These are phyloP conservation scores for Tuberolachnus salignus DNA, from an alignment of 2,888 invertebrate genomes.

Conservation along the genomic window DNA sequence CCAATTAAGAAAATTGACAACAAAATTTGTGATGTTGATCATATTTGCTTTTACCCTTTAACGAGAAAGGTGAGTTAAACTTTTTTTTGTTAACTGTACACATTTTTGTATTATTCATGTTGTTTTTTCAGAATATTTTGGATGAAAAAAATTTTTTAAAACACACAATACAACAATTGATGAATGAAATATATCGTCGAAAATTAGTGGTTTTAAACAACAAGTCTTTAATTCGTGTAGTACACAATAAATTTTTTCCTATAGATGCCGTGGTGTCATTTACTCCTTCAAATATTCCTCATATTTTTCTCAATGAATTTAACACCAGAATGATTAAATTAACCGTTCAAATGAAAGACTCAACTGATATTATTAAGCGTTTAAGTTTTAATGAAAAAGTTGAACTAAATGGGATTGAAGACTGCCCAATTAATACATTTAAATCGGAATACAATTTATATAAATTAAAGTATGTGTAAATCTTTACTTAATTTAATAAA, in stretches of 20 bases:
- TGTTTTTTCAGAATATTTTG: conserved; percentile 20
- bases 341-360: neutral
- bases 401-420: neutral
- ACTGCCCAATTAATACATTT: neutral
- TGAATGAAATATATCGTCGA: conserved; percentile 12
- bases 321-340: conserved; percentile 26
- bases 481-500: neutral
- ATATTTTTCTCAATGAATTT: conserved; percentile 30
- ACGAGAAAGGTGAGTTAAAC: neutral
- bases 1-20: neutral
- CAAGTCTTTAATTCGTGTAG: conserved; percentile 4
- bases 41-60: conserved; percentile 16
- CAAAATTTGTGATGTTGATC: conserved; percentile 10
- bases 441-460: conserved; percentile 10
- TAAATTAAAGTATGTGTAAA: conserved; percentile 30
- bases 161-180: conserved; percentile 12
- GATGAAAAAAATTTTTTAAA: neutral
- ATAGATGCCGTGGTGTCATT: conserved; percentile 29
- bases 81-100: neutral
- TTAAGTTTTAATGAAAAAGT: neutral
- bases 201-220: conserved; percentile 35
- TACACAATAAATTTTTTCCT: neutral
- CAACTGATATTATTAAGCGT: neutral
- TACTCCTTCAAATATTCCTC: conserved; percentile 20
- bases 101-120: neutral